Evolutionary conservation across 2,113 vertebrate species (phyloP).

Genomic region (Osmerus eperlanus): DNA sequence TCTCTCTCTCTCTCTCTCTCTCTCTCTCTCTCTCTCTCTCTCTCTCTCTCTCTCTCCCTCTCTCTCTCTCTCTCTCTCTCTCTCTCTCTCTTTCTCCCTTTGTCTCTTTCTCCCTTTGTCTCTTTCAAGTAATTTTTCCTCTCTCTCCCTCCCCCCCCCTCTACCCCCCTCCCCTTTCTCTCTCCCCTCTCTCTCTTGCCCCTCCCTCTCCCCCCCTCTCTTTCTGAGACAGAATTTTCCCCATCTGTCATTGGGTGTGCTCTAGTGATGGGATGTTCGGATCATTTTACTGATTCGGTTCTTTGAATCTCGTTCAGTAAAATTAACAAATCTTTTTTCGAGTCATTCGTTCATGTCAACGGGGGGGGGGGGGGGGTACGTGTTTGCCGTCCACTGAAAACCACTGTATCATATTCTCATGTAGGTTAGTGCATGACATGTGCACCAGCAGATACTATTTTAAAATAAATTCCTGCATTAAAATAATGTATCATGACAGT

Average conservation of each 20-base stretch:
- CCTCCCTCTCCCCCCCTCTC: background rate
- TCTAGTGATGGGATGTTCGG: too few relatives aligned
- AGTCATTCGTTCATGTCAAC: too few relatives aligned
- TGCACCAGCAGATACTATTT: too few relatives aligned
- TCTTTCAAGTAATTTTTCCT: background rate
- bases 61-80: slow-evolving; percentile 8
- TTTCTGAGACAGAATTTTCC: background rate
- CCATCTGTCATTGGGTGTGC: background rate
- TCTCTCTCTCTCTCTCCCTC: background rate
- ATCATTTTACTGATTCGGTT: too few relatives aligned
- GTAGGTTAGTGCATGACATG: too few relatives aligned
- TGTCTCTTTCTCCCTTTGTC: background rate
- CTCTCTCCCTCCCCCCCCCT: background rate
- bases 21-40: slow-evolving; percentile 11
- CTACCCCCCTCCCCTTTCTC: slow-evolving; percentile 2
- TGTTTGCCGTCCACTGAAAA: too few relatives aligned
- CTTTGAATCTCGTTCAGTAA: too few relatives aligned
- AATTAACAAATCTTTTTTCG: too few relatives aligned
- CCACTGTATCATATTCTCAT: too few relatives aligned
- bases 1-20: background rate
- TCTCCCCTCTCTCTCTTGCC: slow-evolving; percentile 9
- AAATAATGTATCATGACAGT: too few relatives aligned
- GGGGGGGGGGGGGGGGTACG: too few relatives aligned
- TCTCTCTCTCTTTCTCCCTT: background rate
- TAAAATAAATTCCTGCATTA: too few relatives aligned